phyloP scores from a whole-genome alignment of 2,888 invertebrate species.

The Furcula furcula region DNA sequence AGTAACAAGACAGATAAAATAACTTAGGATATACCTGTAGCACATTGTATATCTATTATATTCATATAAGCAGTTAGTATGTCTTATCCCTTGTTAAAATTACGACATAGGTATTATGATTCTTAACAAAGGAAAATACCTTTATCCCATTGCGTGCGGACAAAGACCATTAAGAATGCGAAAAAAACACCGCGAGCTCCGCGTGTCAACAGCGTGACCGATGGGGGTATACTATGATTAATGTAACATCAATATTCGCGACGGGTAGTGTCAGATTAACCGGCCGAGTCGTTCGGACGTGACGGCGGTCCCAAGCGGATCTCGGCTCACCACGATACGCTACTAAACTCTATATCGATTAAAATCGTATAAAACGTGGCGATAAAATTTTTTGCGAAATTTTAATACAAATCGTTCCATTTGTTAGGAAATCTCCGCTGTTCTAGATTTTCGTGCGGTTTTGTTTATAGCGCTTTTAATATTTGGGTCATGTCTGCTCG shows the following conservation, averaged over 20 bases:
- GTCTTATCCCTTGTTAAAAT: no score
- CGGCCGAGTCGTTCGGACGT: conserved; percentile 35
- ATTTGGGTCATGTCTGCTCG: not conserved
- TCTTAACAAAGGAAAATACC: no score
- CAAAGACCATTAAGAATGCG: not conserved
- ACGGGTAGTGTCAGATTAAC: conserved; percentile 55
- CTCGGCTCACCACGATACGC: not conserved
- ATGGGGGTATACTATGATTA: conserved; percentile 44
- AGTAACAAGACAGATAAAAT: no score
- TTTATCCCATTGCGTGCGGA: not conserved
- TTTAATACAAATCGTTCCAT: conserved; percentile 19
- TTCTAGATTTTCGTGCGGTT: not conserved
- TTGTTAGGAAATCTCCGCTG: conserved; percentile 1
- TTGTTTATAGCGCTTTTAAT: not conserved
- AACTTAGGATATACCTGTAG: no score
- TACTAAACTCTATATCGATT: conserved; percentile 20
- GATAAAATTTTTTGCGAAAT: conserved; percentile 3
- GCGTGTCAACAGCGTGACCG: conserved; percentile 22
- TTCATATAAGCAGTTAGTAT: no score
- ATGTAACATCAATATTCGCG: conserved; percentile 65
- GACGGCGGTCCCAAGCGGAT: conserved; percentile 35
- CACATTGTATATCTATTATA: no score
- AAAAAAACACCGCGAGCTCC: conserved; percentile 3
- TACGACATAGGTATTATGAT: no score
- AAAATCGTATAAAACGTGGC: conserved; percentile 27